These are phyloP conservation scores for Eulithis testata DNA, from an alignment of 2,888 invertebrate species.

Conservation along the genomic window DNA sequence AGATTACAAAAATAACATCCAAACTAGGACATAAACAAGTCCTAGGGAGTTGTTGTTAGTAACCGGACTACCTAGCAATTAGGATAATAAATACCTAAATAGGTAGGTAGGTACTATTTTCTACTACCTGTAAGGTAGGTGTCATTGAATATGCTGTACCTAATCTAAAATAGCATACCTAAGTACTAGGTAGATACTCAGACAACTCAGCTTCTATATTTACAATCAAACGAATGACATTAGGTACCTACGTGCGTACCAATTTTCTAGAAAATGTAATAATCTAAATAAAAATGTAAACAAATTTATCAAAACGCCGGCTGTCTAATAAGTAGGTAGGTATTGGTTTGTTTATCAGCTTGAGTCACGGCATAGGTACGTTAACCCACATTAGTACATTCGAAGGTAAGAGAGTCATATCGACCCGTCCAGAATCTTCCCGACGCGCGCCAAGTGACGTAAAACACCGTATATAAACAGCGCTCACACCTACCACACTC, in stretches of 20 bases:
- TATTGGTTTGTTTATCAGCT: constrained; percentile 19
- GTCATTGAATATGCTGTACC: no score
- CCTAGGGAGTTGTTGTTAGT: no score
- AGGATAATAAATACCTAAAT: no score
- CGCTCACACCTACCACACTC: neutral
- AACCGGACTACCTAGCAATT: no score
- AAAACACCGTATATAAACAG: constrained; percentile 19
- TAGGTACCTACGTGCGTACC: no score
- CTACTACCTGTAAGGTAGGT: no score
- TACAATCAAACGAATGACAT: neutral
- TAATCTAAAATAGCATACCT: no score
- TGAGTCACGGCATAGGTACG: constrained; percentile 1
- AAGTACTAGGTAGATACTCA: neutral
- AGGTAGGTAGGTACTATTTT: no score
- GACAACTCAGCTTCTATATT: neutral
- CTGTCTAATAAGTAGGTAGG: neutral
- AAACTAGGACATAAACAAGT: no score
- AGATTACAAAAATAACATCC: no score
- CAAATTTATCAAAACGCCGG: neutral
- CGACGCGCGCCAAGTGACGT: constrained; percentile 21
- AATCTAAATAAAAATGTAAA: neutral
- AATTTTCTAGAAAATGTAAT: constrained; percentile 5
- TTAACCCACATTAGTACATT: constrained; percentile 1
- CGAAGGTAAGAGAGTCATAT: constrained; percentile 11
- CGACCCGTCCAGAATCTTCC: constrained; percentile 30